Percentiles rank a stretch among this genome's conserved stretches.
These are phyloP conservation scores for Pollenia griseotomentosa DNA, from an alignment of 2,888 invertebrate genomes.

Conservation along the genomic window DNA sequence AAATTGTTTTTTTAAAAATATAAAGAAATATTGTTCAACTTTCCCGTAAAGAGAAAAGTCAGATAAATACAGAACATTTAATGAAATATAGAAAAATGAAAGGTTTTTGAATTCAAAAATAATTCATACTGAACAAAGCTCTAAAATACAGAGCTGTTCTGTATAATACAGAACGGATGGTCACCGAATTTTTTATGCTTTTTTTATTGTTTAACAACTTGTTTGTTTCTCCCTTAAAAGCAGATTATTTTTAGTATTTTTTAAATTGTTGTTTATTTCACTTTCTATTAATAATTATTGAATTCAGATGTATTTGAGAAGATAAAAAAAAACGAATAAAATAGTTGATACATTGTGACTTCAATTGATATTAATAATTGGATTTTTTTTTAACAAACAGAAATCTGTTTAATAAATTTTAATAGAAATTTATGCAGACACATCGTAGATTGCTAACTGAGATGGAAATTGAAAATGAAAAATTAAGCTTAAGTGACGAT, in stretches of 20 bases:
- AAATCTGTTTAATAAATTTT: slow-evolving; percentile 48
- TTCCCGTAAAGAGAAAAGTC: too few species aligned
- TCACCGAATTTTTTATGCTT: too few species aligned
- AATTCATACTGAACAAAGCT: too few species aligned
- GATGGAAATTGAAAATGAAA: background rate
- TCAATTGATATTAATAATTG: slow-evolving; percentile 66
- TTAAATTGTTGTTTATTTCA: slow-evolving; percentile 13
- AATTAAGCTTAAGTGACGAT: background rate
- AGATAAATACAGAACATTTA: too few species aligned
- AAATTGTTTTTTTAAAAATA: too few species aligned
- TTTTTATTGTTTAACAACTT: too few species aligned
- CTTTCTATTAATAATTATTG: slow-evolving; percentile 13
- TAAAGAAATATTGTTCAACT: too few species aligned
- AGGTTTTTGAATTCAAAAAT: too few species aligned
- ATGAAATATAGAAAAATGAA: too few species aligned
- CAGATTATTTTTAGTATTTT: background rate
- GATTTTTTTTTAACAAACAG: slow-evolving; percentile 38
- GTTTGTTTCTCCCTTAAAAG: background rate
- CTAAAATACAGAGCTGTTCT: too few species aligned
- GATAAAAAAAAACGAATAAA: slow-evolving; percentile 13
- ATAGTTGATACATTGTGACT: slow-evolving; percentile 56
- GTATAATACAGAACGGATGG: too few species aligned
- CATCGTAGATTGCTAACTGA: background rate
- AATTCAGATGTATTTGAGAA: background rate
- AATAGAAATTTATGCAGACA: background rate